Conservation (phyloP, 2,888 invertebrate genomes). For the Achlya flavicornis region DNA sequence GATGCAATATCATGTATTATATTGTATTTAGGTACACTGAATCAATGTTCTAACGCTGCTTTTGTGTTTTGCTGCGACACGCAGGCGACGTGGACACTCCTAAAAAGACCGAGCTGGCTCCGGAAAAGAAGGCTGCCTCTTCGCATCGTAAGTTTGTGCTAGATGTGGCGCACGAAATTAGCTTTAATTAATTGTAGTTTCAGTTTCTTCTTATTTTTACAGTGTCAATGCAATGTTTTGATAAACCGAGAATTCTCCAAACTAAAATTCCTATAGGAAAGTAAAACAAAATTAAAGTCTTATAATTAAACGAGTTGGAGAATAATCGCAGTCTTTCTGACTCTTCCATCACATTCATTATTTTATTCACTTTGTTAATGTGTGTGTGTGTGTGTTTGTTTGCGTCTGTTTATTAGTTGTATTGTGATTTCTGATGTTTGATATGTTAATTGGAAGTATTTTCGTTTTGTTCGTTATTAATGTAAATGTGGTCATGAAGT, state of each 20-base stretch:
- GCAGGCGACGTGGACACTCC: slow-evolving; percentile 82
- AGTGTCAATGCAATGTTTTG: slow-evolving; percentile 30
- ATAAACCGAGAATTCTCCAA: slow-evolving; percentile 45
- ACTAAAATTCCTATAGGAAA: slow-evolving; percentile 14
- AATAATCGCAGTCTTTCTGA: slow-evolving; percentile 40
- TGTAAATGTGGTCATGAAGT: neutral
- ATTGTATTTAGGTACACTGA: slow-evolving; percentile 34
- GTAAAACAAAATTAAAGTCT: slow-evolving; percentile 13
- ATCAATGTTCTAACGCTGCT: slow-evolving; percentile 80
- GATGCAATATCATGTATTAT: slow-evolving; percentile 19
- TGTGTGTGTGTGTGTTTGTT: slow-evolving; percentile 35
- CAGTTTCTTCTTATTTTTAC: slow-evolving; percentile 27
- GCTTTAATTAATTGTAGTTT: slow-evolving; percentile 34
- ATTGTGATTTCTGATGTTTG: neutral
- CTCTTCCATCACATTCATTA: slow-evolving; percentile 32
- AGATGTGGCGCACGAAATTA: slow-evolving; percentile 71
- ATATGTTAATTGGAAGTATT: neutral
- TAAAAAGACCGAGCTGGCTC: slow-evolving; percentile 79
- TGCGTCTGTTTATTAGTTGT: slow-evolving; percentile 16
- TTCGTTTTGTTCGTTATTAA: neutral
- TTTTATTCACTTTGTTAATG: slow-evolving; percentile 29
- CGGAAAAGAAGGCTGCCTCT: slow-evolving; percentile 77
- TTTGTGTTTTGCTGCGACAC: slow-evolving; percentile 78
- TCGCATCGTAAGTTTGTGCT: slow-evolving; percentile 79
- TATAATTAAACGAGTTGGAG: slow-evolving; percentile 31